These are phyloP conservation scores for Congeria kusceri DNA, from an alignment of 2,888 invertebrate genomes.

Conservation along the genomic window DNA sequence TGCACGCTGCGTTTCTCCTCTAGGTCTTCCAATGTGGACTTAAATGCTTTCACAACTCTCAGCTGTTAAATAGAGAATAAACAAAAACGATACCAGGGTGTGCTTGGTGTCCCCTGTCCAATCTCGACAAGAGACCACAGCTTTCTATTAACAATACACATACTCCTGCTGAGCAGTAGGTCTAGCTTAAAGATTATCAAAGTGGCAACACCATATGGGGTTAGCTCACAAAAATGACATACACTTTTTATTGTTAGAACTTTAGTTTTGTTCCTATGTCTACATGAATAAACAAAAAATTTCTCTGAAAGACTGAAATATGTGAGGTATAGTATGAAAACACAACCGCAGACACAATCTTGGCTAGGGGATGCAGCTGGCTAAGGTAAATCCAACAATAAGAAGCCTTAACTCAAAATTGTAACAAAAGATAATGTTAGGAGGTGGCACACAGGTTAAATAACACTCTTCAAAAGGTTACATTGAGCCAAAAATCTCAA, in stretches of 20 bases:
- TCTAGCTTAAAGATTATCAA: no score
- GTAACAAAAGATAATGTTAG: constrained; percentile 20
- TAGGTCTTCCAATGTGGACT: constrained; percentile 99
- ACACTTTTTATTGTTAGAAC: no score
- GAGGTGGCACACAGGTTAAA: no score
- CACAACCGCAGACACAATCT: constrained; percentile 65
- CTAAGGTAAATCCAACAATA: constrained; percentile 31
- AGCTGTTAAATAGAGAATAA: constrained; percentile 92
- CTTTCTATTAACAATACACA: no score
- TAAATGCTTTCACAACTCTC: constrained; percentile 99
- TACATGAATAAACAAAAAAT: no score
- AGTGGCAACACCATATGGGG: no score
- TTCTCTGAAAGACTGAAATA: no score
- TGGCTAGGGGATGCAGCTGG: constrained; percentile 22
- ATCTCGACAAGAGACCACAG: no score
- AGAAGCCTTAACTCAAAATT: constrained; percentile 19
- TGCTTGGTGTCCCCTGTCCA: background rate
- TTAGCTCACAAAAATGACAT: no score
- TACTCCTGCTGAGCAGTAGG: no score
- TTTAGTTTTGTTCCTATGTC: no score
- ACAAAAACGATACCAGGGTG: constrained; percentile 48
- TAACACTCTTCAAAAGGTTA: constrained; percentile 1
- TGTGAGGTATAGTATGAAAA: constrained; percentile 9
- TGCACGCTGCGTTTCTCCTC: constrained; percentile 99
- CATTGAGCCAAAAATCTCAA: background rate